These are phyloP conservation scores for Adelges cooleyi DNA, from an alignment of 1,140 invertebrate genomes.

Conservation along the genomic window DNA sequence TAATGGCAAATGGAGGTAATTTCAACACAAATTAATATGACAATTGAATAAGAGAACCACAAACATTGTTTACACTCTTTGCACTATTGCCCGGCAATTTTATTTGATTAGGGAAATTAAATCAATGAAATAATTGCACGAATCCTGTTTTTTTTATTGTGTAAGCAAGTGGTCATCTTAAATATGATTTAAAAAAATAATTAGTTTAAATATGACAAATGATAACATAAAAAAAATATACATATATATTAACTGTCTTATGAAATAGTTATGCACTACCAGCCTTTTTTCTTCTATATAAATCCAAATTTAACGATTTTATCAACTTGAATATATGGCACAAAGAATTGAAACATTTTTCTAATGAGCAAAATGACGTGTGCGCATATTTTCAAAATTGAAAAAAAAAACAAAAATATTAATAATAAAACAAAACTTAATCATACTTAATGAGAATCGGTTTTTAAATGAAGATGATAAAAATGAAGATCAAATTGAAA, in stretches of 20 bases:
- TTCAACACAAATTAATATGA: too few species aligned
- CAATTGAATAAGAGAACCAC: neutral
- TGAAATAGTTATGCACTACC: neutral
- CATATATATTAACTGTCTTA: neutral
- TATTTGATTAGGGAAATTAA: neutral
- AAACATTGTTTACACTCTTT: neutral
- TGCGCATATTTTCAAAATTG: neutral
- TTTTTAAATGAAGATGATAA: neutral
- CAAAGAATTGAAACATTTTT: neutral
- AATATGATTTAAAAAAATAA: too few species aligned
- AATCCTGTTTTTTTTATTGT: neutral
- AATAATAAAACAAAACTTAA: too few species aligned
- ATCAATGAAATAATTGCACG: neutral
- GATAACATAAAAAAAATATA: neutral
- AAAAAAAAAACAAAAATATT: too few species aligned
- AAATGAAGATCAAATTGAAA: neutral
- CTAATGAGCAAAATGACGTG: neutral
- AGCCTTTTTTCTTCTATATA: slow-evolving; percentile 10
- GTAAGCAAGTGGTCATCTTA: neutral
- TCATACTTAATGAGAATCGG: slow-evolving; percentile 2
- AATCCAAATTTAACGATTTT: neutral
- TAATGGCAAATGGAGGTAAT: too few species aligned
- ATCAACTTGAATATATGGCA: neutral
- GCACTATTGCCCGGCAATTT: slow-evolving; percentile 1
- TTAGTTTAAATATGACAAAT: neutral